Evolutionary conservation across 1,140 invertebrate genomes (phyloP), one percentile per base, ranked within the genome.

Genomic region (Zaprionus taronus): DNA sequence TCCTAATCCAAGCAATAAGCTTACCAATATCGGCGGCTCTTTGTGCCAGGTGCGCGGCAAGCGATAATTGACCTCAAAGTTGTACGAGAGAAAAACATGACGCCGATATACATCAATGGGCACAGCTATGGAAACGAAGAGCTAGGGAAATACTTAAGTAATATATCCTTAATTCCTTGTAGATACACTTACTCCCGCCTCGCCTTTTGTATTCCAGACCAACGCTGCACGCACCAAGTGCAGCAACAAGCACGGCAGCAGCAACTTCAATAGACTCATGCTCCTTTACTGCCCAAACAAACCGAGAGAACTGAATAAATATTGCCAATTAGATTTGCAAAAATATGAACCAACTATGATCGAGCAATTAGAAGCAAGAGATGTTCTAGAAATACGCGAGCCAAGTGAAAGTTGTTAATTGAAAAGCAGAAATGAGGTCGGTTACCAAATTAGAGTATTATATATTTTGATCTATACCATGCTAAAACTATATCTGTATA

Each of bases 1-100:
- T 1, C 9, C 38, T 20, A 41, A 26, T 26, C 24, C 4, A 17
- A 28, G 5, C 6, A 17, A 15, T 0, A 49, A 26, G 58, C 83
- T 75, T 78, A 92, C 91, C 41, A 79, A 55, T 53, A 72, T 36
- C 4, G 77, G 72, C 0, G 82, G 82, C 17, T 60, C 63, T 5
- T 65, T 56, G 26, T 3, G 58, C 87, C 84, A 92, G 1, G 67
- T 81, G 22, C 41, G 31, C 1, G 90, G 91, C 7, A 96, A 91
- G 51, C 77, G 81, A 86, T 96, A 96, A 85, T 94, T 95, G 0
- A 95, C 95, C 85, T 96, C 96, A 82, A 96, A 96, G 85, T 96
- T 96, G 81, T 96, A 96, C 0, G 96, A 96, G 17, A 96, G 86
- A 70, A 96, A 96, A 12, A 96, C 94, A 73, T 95, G 95, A 68